phyloP scores from a whole-genome alignment of 1,140 invertebrate genomes.

The Calephelis virginiensis region DNA sequence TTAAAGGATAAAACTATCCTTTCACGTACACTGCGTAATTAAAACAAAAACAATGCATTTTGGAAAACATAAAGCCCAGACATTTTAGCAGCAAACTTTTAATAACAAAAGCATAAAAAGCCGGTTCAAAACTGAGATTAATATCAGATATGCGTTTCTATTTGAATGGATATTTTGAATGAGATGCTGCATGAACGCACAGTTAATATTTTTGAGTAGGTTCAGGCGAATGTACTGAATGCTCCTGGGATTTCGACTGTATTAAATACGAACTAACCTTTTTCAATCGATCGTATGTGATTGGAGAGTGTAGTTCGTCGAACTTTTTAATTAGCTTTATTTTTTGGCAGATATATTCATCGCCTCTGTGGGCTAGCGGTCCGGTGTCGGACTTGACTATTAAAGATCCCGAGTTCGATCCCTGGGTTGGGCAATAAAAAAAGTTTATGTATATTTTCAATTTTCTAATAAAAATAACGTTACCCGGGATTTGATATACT shows the following conservation, averaged over 20 bases:
- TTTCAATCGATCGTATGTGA: slow-evolving; percentile 21
- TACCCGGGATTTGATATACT: too few relatives aligned
- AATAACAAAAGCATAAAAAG: slow-evolving; percentile 34
- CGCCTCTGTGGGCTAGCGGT: too few relatives aligned
- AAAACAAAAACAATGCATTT: slow-evolving; percentile 18
- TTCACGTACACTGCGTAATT: not conserved
- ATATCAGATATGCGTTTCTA: slow-evolving; percentile 38
- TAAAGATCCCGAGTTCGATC: too few relatives aligned
- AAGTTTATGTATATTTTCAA: too few relatives aligned
- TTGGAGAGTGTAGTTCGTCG: not conserved
- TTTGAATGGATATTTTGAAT: slow-evolving; percentile 35
- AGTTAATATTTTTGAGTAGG: slow-evolving; percentile 40
- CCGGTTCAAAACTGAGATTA: slow-evolving; percentile 36
- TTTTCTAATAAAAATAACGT: too few relatives aligned
- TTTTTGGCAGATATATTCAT: too few relatives aligned
- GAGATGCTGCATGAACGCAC: slow-evolving; percentile 33
- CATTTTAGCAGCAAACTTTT: slow-evolving; percentile 13
- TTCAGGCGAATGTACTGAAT: slow-evolving; percentile 8
- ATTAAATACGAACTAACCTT: slow-evolving; percentile 19
- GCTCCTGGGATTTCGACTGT: slow-evolving; percentile 16
- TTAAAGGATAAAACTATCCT: not conserved
- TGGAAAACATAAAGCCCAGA: slow-evolving; percentile 14
- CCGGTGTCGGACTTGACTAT: too few relatives aligned
- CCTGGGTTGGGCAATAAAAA: too few relatives aligned
- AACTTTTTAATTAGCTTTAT: too few relatives aligned